Evolutionary conservation across 2,113 vertebrate species (phyloP).

Genomic region (Sakesphorus luctuosus): DNA sequence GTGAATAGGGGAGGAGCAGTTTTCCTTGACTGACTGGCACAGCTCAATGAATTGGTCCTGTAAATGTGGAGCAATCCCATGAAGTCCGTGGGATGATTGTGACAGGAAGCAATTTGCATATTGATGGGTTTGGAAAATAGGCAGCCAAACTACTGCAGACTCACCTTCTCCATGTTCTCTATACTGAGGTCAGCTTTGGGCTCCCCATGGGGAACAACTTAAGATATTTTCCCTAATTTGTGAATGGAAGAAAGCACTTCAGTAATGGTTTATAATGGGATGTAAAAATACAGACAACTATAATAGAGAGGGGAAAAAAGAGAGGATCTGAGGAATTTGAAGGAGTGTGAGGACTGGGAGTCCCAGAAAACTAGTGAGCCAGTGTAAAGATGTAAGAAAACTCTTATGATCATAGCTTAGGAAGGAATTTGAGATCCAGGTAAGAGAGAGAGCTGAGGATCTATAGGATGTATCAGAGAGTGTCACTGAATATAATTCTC

Average conservation of each 20-base stretch:
- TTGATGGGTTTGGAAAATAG: neutral
- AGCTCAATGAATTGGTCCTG: neutral
- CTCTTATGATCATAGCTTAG: neutral
- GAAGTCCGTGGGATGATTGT: neutral
- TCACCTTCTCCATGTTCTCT: neutral
- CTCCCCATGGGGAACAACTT: neutral
- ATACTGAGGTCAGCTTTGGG: neutral
- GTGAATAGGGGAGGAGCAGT: neutral
- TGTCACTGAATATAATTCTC: neutral
- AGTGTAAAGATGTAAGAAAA: neutral
- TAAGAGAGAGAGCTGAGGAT: neutral
- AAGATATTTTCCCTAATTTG: neutral
- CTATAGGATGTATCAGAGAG: neutral
- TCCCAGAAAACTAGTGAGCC: neutral
- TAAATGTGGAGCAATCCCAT: neutral
- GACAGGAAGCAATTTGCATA: neutral
- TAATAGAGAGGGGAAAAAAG: neutral
- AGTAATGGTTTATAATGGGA: neutral
- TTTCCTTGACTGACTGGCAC: neutral
- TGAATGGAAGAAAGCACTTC: neutral
- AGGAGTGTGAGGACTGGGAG: neutral
- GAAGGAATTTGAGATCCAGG: neutral
- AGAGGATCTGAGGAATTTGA: neutral
- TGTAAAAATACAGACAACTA: neutral
- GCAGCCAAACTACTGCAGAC: neutral